Conservation (phyloP, 2,888 invertebrate species). For the Idaea straminata region DNA sequence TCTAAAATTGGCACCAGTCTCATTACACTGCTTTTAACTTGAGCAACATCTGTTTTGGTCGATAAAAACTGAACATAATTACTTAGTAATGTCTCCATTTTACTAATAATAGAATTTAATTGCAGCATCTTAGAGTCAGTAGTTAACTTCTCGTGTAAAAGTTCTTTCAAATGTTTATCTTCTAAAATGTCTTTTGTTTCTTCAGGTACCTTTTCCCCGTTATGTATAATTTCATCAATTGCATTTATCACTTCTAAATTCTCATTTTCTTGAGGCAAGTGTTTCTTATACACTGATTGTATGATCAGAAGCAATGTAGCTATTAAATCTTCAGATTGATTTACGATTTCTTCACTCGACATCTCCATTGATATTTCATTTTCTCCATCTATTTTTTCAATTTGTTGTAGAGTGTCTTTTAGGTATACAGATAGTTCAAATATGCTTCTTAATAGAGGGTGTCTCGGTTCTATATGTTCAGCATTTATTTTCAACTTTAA, state of each 20-base stretch:
- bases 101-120: conserved; percentile 66
- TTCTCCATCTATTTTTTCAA: conserved; percentile 45
- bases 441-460: conserved; percentile 58
- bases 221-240: conserved; percentile 61
- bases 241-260: conserved; percentile 56
- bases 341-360: conserved; percentile 35
- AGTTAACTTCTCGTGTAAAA: conserved; percentile 82
- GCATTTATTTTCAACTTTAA: conserved; percentile 46
- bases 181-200: conserved; percentile 75
- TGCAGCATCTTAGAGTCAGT: conserved; percentile 82
- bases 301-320: conserved; percentile 57
- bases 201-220: conserved; percentile 49
- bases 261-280: conserved; percentile 49
- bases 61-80: conserved; percentile 67
- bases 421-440: conserved; percentile 50
- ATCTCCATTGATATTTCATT: conserved; percentile 47
- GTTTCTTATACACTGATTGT: conserved; percentile 68
- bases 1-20: conserved; percentile 85
- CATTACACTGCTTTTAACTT: conserved; percentile 58
- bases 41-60: conserved; percentile 35
- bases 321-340: conserved; percentile 60
- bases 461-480: conserved; percentile 40
- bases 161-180: conserved; percentile 84
- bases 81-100: conserved; percentile 58
- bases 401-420: conserved; percentile 37